These are phyloP conservation scores for Drosophila saltans DNA, from an alignment of 1,140 invertebrate genomes.

Conservation along the genomic window DNA sequence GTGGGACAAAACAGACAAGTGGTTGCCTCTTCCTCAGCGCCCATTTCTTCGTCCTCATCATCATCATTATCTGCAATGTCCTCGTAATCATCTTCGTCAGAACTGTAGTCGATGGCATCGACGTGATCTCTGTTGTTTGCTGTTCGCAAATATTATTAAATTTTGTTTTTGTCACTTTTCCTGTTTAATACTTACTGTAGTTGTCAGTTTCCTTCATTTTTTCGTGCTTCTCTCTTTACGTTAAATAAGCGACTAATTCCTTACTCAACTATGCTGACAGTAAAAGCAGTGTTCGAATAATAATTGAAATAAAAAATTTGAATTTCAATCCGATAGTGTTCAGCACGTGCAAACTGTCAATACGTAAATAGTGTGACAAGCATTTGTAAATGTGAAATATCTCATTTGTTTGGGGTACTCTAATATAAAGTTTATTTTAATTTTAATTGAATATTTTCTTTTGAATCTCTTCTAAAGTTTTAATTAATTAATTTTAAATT, in stretches of 20 bases:
- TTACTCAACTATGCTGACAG: not conserved
- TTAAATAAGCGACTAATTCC: not conserved
- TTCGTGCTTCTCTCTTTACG: not conserved
- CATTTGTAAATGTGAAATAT: not conserved
- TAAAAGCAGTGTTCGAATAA: not conserved
- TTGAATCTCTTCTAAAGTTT: too few species aligned
- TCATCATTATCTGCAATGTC: slow-evolving; percentile 58
- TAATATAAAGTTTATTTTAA: too few species aligned
- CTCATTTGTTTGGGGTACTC: not conserved
- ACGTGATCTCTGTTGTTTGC: not conserved
- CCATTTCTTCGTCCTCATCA: slow-evolving; percentile 58
- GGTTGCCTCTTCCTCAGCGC: slow-evolving; percentile 68
- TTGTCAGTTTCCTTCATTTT: slow-evolving; percentile 53
- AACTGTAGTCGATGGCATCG: slow-evolving; percentile 30
- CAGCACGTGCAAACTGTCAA: slow-evolving; percentile 31
- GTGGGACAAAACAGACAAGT: slow-evolving; percentile 85
- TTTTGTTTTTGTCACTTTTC: not conserved
- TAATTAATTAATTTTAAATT: too few species aligned
- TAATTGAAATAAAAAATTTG: slow-evolving; percentile 8
- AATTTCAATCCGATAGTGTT: slow-evolving; percentile 18
- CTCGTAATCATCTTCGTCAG: slow-evolving; percentile 61
- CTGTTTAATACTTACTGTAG: slow-evolving; percentile 27
- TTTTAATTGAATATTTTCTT: too few species aligned
- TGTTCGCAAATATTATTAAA: not conserved
- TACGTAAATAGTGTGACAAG: slow-evolving; percentile 31